Evolutionary conservation across 2,113 vertebrate species (phyloP).

Genomic region (Tringa solitaria): DNA sequence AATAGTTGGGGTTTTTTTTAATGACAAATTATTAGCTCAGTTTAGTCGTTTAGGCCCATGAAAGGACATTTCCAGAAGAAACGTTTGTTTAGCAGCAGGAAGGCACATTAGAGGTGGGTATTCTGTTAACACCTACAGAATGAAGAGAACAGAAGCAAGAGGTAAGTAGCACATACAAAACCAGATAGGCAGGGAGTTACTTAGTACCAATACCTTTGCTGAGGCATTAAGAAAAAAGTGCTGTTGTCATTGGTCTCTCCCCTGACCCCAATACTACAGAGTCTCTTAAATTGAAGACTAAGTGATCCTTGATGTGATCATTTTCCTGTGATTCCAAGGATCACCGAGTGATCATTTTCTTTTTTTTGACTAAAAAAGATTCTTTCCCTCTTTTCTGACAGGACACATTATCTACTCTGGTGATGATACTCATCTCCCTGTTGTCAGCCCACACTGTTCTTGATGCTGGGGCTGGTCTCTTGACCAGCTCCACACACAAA

Average conservation of each 20-base stretch:
- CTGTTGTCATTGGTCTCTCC: neutral
- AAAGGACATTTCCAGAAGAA: neutral
- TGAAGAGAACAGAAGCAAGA: neutral
- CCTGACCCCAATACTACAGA: too few relatives aligned
- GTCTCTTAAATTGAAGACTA: neutral
- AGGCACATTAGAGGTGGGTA: neutral
- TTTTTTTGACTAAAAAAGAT: neutral
- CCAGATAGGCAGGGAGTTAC: neutral
- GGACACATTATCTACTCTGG: too few relatives aligned
- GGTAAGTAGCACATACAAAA: neutral
- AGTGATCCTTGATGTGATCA: neutral
- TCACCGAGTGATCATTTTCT: fast-evolving
- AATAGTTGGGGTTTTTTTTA: neutral
- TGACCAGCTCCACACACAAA: neutral
- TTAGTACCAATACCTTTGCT: neutral
- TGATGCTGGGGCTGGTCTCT: neutral
- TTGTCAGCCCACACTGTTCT: too few relatives aligned
- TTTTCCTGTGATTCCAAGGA: too few relatives aligned
- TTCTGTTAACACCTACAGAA: neutral
- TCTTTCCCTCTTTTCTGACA: neutral
- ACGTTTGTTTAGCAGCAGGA: neutral
- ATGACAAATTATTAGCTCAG: neutral
- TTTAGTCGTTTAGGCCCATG: neutral
- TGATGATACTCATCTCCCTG: neutral
- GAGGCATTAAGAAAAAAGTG: neutral